phyloP scores from a whole-genome alignment of 1,140 invertebrate genomes.

The Drosophila aff. region DNA sequence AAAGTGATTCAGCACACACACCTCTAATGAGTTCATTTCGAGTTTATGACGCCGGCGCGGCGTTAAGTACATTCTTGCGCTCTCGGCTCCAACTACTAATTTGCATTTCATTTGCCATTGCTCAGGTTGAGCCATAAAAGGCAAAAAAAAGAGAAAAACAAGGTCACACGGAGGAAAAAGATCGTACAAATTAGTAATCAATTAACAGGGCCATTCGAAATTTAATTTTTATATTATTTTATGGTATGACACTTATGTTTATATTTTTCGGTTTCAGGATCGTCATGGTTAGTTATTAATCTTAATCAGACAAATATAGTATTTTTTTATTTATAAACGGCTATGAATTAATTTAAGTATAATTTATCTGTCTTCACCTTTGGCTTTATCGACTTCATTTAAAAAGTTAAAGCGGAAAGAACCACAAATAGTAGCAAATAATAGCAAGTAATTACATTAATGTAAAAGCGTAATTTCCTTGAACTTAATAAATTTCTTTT shows the following conservation, averaged over 20 bases:
- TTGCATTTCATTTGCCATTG: conserved; percentile 55
- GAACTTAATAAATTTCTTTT: neutral
- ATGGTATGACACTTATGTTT: neutral
- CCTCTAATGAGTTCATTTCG: conserved; percentile 53
- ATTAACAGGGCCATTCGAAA: neutral
- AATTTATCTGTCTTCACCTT: too few species aligned
- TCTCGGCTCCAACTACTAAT: conserved; percentile 41
- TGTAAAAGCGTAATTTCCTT: neutral
- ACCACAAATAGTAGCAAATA: too few species aligned
- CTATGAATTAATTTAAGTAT: too few species aligned
- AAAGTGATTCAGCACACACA: conserved; percentile 59
- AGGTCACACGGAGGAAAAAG: conserved; percentile 10
- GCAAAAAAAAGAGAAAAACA: neutral
- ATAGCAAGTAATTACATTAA: too few species aligned
- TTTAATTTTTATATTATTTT: neutral
- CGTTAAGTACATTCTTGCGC: conserved; percentile 47
- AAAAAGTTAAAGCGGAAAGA: too few species aligned
- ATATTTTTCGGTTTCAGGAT: neutral
- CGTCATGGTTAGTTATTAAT: too few species aligned
- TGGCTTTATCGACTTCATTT: too few species aligned
- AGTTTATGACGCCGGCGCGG: conserved; percentile 41
- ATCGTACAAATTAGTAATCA: neutral
- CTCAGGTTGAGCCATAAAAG: conserved; percentile 41
- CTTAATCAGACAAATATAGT: too few species aligned
- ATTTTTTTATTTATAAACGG: too few species aligned